A percentile compares a stretch with the other conserved stretches of the same genome.
Conservation (phyloP, 37 sponge, comb jelly and placozoan genomes). For the Cliona cf. orientalis region DNA sequence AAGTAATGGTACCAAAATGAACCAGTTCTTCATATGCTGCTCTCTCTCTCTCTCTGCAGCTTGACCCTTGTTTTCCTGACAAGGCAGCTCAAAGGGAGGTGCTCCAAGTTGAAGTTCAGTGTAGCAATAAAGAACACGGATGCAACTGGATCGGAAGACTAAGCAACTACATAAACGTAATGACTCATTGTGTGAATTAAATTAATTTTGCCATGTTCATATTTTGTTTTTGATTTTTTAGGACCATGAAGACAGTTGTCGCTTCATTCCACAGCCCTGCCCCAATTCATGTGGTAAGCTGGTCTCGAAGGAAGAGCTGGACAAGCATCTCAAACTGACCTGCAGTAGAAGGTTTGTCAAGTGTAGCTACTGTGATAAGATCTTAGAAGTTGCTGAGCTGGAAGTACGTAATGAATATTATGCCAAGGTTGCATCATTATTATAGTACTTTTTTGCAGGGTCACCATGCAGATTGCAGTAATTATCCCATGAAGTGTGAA, state of each 20-base stretch:
- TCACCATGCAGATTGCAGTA: conserved; percentile 30
- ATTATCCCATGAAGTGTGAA: conserved; percentile 25
- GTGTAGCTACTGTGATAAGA: conserved; percentile 51
- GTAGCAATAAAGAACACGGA: conserved; percentile 42
- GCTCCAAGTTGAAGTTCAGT: conserved; percentile 31
- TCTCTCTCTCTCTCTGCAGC: no score
- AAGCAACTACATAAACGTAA: conserved; percentile 7
- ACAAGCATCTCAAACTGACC: conserved; percentile 32
- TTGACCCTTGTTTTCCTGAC: conserved; percentile 65
- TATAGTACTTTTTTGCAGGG: no score
- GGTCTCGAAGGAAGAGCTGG: conserved; percentile 7
- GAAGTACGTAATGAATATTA: no score
- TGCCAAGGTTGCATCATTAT: no score
- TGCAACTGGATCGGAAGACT: conserved; percentile 63
- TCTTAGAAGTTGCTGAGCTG: no score
- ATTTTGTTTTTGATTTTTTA: neutral
- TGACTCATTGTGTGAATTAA: no score
- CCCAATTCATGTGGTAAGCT: conserved; percentile 22
- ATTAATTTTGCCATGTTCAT: no score
- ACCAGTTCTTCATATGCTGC: no score
- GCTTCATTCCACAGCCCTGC: conserved; percentile 49
- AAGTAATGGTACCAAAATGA: no score
- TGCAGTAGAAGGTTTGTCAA: conserved; percentile 28
- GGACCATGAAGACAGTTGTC: conserved; percentile 40
- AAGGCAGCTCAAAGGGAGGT: conserved; percentile 72